Conservation (phyloP, 2,113 vertebrate species). For the Cnemophilus loriae region DNA sequence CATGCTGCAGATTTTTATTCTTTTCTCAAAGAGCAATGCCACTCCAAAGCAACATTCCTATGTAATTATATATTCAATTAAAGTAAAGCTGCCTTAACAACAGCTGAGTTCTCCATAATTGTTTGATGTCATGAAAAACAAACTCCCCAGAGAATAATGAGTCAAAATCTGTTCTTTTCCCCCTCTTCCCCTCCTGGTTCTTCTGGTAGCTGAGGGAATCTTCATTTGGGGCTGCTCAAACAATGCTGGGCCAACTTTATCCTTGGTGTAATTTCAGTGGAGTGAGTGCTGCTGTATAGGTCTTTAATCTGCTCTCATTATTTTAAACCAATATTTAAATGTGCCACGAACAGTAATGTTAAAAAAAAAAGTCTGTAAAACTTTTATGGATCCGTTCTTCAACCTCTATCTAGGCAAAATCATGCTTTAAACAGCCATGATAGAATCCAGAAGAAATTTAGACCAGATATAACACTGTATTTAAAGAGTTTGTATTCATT, state of each 20-base stretch:
- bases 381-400: background rate
- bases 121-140: conserved; percentile 8
- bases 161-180: background rate
- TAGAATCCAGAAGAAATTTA: background rate
- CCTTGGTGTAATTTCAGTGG: background rate
- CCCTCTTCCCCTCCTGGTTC: background rate
- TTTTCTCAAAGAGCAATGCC: background rate
- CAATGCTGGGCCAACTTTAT: background rate
- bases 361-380: background rate
- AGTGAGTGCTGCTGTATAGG: background rate
- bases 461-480: background rate
- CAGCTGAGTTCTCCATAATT: background rate
- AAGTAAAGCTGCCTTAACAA: conserved; percentile 16
- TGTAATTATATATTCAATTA: conserved; percentile 29
- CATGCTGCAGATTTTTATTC: background rate
- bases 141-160: conserved; percentile 22
- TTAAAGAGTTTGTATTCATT: background rate
- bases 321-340: background rate
- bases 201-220: background rate
- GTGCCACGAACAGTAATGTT: background rate
- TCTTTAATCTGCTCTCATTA: background rate
- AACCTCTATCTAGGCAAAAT: background rate
- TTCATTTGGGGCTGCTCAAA: background rate
- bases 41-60: background rate
- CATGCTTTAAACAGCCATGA: background rate